Conservation (phyloP, 2,888 invertebrate genomes). For the Ypsolopha sequella region DNA sequence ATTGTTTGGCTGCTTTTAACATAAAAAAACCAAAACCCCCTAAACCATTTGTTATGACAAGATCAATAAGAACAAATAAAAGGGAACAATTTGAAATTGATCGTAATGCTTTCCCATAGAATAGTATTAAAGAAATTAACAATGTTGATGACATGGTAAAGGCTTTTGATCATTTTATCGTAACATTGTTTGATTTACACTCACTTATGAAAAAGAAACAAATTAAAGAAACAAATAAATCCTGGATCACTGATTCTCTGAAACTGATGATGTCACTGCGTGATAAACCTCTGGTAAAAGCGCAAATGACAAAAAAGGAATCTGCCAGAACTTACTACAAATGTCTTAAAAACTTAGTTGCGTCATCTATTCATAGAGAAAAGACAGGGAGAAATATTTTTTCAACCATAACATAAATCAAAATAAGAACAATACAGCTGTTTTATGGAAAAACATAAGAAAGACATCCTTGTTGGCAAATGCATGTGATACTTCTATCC, state of each 20-base stretch:
- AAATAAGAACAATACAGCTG: not conserved
- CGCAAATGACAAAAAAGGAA: not conserved
- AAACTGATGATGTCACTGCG: not conserved
- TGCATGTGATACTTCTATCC: not conserved
- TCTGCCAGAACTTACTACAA: not conserved
- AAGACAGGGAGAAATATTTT: not conserved
- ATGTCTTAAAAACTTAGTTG: not conserved
- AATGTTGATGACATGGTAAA: not conserved
- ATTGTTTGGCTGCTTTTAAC: too few relatives aligned
- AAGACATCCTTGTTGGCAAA: not conserved
- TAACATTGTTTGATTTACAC: not conserved
- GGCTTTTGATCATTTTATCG: not conserved
- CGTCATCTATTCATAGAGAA: not conserved
- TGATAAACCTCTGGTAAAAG: not conserved
- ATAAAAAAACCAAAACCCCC: too few relatives aligned
- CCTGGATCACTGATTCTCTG: not conserved
- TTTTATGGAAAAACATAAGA: not conserved
- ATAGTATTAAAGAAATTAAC: not conserved
- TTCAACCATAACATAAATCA: not conserved
- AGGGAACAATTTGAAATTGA: not conserved
- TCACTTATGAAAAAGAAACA: not conserved
- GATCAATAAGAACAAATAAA: too few relatives aligned
- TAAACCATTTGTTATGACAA: too few relatives aligned
- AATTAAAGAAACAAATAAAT: not conserved
- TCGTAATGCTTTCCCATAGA: not conserved